Conservation (phyloP, 2,888 invertebrate genomes). For the Muscina levida region DNA sequence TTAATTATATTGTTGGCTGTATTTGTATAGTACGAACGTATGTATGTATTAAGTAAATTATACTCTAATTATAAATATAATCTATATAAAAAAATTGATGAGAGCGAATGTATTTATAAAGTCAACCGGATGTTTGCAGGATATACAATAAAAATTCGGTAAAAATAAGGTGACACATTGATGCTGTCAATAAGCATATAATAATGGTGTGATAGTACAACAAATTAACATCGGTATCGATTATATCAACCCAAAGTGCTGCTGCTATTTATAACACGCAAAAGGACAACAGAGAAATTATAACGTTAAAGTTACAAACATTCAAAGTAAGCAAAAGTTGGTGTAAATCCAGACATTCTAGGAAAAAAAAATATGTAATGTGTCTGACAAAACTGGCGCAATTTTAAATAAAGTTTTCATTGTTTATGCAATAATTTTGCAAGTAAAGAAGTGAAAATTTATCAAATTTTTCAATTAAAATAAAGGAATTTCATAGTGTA, state of each 20-base stretch:
- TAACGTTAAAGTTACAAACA: too few species aligned
- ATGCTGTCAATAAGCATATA: not conserved
- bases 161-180: not conserved
- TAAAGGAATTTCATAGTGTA: conserved; percentile 16
- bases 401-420: too few species aligned
- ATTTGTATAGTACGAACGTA: conserved; percentile 1
- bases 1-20: not conserved
- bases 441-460: not conserved
- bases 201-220: conserved; percentile 24
- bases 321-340: not conserved
- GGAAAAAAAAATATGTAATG: not conserved
- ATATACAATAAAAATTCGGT: conserved; percentile 16
- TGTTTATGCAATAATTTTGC: not conserved
- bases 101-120: not conserved
- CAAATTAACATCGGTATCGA: conserved; percentile 39
- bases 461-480: too few species aligned
- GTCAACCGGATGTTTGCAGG: not conserved
- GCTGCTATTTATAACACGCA: not conserved
- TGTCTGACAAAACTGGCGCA: conserved; percentile 28
- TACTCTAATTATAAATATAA: not conserved
- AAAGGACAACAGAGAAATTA: not conserved
- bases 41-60: conserved; percentile 32
- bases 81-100: conserved; percentile 20
- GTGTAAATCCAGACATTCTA: not conserved
- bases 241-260: conserved; percentile 55